These are phyloP conservation scores for Urophycis tenuis DNA, from an alignment of 2,797 vertebrate species.

Conservation along the genomic window DNA sequence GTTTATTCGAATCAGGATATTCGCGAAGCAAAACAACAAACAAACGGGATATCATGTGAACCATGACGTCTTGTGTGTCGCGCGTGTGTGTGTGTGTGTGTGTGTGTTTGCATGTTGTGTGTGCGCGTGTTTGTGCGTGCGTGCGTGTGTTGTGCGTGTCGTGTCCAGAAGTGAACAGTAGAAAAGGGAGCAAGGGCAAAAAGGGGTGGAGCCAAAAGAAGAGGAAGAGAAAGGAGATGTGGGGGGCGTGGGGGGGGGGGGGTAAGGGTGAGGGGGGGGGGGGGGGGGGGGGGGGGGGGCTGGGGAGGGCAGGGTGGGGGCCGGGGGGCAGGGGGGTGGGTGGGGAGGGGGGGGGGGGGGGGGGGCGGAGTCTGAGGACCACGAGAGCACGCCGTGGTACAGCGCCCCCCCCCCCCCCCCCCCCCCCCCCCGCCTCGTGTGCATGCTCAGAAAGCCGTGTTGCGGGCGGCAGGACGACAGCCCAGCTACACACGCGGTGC, in stretches of 20 bases:
- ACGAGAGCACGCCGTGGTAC: slow-evolving; percentile 41
- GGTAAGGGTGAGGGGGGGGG: slow-evolving; percentile 19
- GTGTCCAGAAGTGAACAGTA: slow-evolving; percentile 36
- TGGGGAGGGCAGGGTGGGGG: slow-evolving; percentile 6
- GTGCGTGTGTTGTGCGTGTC: slow-evolving; percentile 43
- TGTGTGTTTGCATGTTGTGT: too few species aligned
- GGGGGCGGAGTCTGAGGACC: slow-evolving; percentile 30
- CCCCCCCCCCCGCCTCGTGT: slow-evolving; percentile 33
- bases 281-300: background rate
- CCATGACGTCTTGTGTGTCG: background rate
- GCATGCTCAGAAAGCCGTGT: slow-evolving; percentile 70
- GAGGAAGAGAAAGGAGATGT: background rate
- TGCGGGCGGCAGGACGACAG: slow-evolving; percentile 65
- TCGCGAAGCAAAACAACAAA: background rate
- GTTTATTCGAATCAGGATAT: background rate
- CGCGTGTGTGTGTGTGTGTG: too few species aligned
- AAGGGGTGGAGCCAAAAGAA: slow-evolving; percentile 35
- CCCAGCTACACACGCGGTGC: slow-evolving; percentile 72
- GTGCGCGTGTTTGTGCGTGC: too few species aligned
- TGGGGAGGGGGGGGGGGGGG: background rate
- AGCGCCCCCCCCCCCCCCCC: slow-evolving; percentile 42
- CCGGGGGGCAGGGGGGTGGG: slow-evolving; percentile 13
- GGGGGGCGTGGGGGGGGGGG: slow-evolving; percentile 7
- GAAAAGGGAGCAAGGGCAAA: slow-evolving; percentile 21
- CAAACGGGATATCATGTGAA: background rate